Evolutionary conservation across 2,113 vertebrate species (phyloP).

Genomic region (Sturnus vulgaris): DNA sequence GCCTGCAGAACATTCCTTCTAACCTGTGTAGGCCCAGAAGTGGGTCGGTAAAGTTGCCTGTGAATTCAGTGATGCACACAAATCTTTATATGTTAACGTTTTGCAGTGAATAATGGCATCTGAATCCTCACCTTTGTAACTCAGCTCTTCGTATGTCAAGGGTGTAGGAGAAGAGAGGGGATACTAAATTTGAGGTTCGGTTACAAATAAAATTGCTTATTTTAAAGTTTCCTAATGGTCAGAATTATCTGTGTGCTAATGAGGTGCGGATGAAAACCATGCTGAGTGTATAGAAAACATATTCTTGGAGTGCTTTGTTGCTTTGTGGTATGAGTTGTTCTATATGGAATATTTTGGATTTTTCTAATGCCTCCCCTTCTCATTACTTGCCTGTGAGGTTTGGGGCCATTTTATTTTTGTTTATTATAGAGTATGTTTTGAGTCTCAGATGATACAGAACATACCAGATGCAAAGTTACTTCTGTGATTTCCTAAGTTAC

Average conservation of each 20-base stretch:
- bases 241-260: slow-evolving; percentile 33
- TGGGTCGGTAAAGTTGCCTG: not conserved
- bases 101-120: not conserved
- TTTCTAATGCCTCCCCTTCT: not conserved
- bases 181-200: not conserved
- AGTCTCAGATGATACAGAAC: not conserved
- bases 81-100: not conserved
- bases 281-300: slow-evolving; percentile 18
- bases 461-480: not conserved
- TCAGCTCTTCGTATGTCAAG: not conserved
- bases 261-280: slow-evolving; percentile 18
- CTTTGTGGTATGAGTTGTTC: not conserved
- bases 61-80: not conserved
- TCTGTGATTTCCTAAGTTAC: not conserved
- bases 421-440: not conserved
- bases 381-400: not conserved
- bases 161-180: not conserved
- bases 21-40: slow-evolving; percentile 20
- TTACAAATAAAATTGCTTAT: not conserved
- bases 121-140: not conserved
- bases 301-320: slow-evolving; percentile 22
- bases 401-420: not conserved
- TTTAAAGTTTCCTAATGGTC: not conserved
- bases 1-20: not conserved
- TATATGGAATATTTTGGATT: slow-evolving; percentile 14